Conservation (phyloP, 1,140 invertebrate genomes). For the Mesaphorura yosii region DNA sequence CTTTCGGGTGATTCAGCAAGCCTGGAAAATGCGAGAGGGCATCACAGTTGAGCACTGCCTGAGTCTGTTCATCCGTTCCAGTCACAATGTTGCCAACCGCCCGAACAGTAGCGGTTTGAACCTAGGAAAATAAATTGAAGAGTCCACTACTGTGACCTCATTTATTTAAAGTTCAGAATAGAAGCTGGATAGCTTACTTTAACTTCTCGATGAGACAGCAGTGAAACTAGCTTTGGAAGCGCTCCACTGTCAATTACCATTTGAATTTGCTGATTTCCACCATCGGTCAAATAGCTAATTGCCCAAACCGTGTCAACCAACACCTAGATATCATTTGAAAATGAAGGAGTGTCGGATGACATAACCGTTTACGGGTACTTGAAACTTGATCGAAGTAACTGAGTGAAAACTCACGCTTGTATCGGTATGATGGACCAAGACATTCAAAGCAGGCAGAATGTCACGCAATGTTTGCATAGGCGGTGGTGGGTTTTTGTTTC, state of each 20-base stretch:
- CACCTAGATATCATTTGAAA: constrained; percentile 52
- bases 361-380: constrained; percentile 1
- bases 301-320: constrained; percentile 99
- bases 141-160: neutral
- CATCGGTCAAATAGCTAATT: constrained; percentile 95
- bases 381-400: neutral
- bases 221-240: constrained; percentile 84
- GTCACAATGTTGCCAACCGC: constrained; percentile 99
- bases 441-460: constrained; percentile 84
- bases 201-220: constrained; percentile 89
- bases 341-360: neutral
- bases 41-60: constrained; percentile 82
- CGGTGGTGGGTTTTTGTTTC: constrained; percentile 89
- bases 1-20: constrained; percentile 76
- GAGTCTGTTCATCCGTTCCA: constrained; percentile 96
- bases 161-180: neutral
- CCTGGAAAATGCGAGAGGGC: constrained; percentile 84
- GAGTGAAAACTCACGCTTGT: constrained; percentile 59
- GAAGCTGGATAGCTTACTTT: constrained; percentile 61
- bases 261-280: constrained; percentile 97
- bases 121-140: constrained; percentile 32
- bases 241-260: constrained; percentile 95
- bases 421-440: constrained; percentile 90
- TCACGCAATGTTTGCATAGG: constrained; percentile 74
- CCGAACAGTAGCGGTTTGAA: constrained; percentile 89